Conservation (phyloP, 2,888 invertebrate genomes). For the Conus canariensis region DNA sequence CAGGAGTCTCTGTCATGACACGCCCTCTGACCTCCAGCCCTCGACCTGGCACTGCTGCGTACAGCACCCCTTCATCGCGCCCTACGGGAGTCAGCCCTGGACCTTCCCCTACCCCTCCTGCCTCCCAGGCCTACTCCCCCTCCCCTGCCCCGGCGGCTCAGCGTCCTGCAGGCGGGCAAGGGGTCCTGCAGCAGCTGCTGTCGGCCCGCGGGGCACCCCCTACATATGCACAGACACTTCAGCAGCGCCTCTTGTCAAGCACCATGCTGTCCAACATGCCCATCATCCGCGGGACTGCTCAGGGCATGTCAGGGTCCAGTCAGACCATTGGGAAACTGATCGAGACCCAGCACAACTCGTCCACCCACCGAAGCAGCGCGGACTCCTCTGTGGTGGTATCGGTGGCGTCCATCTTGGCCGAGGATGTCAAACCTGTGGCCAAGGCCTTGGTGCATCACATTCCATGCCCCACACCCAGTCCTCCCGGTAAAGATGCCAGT, state of each 20-base stretch:
- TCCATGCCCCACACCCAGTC: conserved; percentile 39
- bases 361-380: neutral
- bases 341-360: neutral
- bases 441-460: conserved; percentile 29
- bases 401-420: neutral
- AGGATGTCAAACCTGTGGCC: conserved; percentile 35
- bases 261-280: neutral
- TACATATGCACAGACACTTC: conserved; percentile 35
- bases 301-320: neutral
- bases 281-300: conserved; percentile 4
- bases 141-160: neutral
- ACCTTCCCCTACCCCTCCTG: conserved; percentile 34
- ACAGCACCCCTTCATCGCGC: conserved; percentile 12
- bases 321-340: neutral
- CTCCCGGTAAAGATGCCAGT: conserved; percentile 8
- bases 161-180: conserved; percentile 14
- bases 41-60: conserved; percentile 26
- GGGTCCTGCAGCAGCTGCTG: conserved; percentile 36
- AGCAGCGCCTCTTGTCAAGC: conserved; percentile 30
- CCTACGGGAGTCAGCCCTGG: conserved; percentile 34
- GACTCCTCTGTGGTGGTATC: neutral
- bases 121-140: conserved; percentile 1
- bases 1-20: neutral
- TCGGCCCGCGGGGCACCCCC: conserved; percentile 34
- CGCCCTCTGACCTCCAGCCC: conserved; percentile 32